Conservation (phyloP, 2,888 invertebrate genomes). For the Masnerella sp. region DNA sequence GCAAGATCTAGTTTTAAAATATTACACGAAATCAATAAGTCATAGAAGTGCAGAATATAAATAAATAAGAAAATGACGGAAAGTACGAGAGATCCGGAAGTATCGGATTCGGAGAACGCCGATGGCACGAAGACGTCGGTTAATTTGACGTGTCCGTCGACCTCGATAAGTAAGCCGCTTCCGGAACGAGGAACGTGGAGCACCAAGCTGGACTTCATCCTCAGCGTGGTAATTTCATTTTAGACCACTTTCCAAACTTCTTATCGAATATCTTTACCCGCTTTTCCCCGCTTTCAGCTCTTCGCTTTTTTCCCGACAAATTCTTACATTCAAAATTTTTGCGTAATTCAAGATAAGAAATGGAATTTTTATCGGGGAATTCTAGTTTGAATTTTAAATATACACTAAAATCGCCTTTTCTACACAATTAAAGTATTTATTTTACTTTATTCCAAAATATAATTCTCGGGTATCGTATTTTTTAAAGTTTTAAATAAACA, state of each 20-base stretch:
- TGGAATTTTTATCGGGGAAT: no score
- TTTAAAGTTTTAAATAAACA: no score
- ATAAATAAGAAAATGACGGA: slow-evolving; percentile 70
- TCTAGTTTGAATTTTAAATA: no score
- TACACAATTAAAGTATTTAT: no score
- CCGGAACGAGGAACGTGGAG: slow-evolving; percentile 94
- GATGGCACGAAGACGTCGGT: slow-evolving; percentile 70
- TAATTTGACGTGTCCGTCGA: slow-evolving; percentile 70
- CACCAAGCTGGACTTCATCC: slow-evolving; percentile 94
- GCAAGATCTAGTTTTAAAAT: slow-evolving; percentile 37
- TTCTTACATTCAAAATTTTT: no score
- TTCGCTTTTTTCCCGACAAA: no score
- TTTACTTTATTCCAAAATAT: no score
- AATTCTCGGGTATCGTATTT: no score
- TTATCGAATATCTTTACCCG: slow-evolving; percentile 12
- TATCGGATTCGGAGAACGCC: slow-evolving; percentile 69
- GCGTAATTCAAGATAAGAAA: no score
- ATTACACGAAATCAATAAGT: slow-evolving; percentile 30
- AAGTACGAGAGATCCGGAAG: slow-evolving; percentile 72
- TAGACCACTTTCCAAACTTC: slow-evolving; percentile 30
- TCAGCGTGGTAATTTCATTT: slow-evolving; percentile 83
- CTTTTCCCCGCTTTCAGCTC: not conserved
- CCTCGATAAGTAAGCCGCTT: slow-evolving; percentile 72
- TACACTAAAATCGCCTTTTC: no score
- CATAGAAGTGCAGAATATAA: slow-evolving; percentile 25